phyloP scores from a whole-genome alignment of 2,113 vertebrate genomes.

The Chlorodrepanis virens region DNA sequence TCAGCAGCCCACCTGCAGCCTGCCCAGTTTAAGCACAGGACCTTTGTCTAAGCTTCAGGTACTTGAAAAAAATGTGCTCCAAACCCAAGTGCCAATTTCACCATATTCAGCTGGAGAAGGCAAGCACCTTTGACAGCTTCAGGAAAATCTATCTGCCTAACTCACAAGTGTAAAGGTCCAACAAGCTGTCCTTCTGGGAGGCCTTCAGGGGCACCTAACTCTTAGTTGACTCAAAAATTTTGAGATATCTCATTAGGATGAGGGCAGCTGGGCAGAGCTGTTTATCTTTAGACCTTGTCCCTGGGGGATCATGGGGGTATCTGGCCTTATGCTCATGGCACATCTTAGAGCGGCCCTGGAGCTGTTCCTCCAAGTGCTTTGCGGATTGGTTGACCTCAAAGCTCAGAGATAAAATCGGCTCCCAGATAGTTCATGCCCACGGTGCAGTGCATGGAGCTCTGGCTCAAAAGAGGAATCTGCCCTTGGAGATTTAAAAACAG shows the following conservation, averaged over 20 bases:
- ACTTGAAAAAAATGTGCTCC: not conserved
- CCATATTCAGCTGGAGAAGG: not conserved
- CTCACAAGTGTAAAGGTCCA: not conserved
- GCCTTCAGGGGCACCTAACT: not conserved
- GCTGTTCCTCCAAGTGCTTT: not conserved
- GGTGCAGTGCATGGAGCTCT: not conserved
- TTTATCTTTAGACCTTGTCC: not conserved
- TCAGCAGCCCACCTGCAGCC: not conserved
- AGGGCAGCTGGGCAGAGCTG: not conserved
- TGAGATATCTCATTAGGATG: not conserved
- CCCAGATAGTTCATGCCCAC: not conserved
- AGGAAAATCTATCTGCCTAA: not conserved
- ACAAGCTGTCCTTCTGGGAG: not conserved
- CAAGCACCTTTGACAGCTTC: not conserved
- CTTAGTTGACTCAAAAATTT: not conserved
- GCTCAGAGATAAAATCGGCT: not conserved
- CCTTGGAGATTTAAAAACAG: not conserved
- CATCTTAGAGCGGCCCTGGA: not conserved
- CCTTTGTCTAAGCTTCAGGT: not conserved
- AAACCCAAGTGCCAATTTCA: not conserved
- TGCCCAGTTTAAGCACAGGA: not conserved
- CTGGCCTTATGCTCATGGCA: not conserved
- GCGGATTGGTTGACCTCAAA: not conserved
- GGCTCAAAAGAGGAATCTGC: not conserved
- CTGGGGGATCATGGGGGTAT: accelerated